Evolutionary conservation across 37 sponge, comb jelly and placozoan species (phyloP).

Genomic region (Beroe forskalii): DNA sequence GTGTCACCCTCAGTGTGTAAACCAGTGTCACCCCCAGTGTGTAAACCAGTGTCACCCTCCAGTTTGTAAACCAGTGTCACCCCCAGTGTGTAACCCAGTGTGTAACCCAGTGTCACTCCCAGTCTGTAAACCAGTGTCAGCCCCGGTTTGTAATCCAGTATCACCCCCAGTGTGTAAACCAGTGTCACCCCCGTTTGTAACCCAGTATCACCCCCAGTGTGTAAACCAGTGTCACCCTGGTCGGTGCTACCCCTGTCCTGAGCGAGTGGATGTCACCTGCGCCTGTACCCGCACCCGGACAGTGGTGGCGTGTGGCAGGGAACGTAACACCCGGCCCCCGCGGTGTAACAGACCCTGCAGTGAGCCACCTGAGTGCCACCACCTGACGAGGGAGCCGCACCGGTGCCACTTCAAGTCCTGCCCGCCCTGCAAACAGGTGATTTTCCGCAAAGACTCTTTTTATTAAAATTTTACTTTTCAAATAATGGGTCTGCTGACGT

Average conservation of each 20-base stretch:
- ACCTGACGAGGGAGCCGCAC: slow-evolving; percentile 68
- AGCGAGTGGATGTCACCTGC: slow-evolving; percentile 73
- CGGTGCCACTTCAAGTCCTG: slow-evolving; percentile 78
- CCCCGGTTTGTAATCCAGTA: too few relatives aligned
- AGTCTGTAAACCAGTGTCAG: neutral
- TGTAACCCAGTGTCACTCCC: neutral
- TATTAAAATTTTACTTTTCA: too few relatives aligned
- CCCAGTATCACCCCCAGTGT: slow-evolving; percentile 27
- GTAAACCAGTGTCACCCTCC: slow-evolving; percentile 25
- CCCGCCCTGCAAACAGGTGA: slow-evolving; percentile 69
- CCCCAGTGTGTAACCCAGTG: neutral
- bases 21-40: slow-evolving; percentile 73
- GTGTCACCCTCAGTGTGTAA: slow-evolving; percentile 74
- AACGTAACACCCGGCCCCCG: slow-evolving; percentile 75
- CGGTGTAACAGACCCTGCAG: slow-evolving; percentile 72
- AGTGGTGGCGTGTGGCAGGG: slow-evolving; percentile 81
- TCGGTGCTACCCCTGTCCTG: slow-evolving; percentile 86
- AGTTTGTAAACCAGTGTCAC: neutral
- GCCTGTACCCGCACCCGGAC: slow-evolving; percentile 72
- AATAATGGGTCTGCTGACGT: too few relatives aligned
- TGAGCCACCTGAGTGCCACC: slow-evolving; percentile 17
- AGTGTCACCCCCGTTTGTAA: neutral
- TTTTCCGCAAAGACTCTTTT: too few relatives aligned
- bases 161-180: neutral
- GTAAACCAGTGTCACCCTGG: slow-evolving; percentile 68